phyloP scores from a whole-genome alignment of 2,888 invertebrate species.

The Drosophila subquinaria region DNA sequence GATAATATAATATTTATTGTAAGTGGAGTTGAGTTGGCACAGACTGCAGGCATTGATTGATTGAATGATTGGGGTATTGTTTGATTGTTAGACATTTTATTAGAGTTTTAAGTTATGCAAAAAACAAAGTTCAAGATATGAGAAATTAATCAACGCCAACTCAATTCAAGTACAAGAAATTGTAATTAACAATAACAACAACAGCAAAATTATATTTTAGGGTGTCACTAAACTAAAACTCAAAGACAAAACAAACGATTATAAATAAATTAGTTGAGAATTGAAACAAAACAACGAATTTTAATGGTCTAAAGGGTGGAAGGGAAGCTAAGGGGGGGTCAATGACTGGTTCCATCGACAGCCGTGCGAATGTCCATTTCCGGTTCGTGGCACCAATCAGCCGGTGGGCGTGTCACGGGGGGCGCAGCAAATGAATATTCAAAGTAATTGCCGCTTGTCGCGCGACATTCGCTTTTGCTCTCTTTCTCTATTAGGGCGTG shows the following conservation, averaged over 20 bases:
- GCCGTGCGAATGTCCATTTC: slow-evolving; percentile 70
- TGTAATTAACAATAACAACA: slow-evolving; percentile 61
- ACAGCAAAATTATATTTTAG: slow-evolving; percentile 65
- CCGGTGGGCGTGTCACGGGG: slow-evolving; percentile 8
- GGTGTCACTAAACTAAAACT: slow-evolving; percentile 74
- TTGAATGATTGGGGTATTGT: slow-evolving; percentile 54
- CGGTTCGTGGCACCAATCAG: slow-evolving; percentile 51
- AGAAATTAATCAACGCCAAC: slow-evolving; percentile 44
- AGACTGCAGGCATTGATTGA: slow-evolving; percentile 68
- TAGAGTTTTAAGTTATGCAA: slow-evolving; percentile 55
- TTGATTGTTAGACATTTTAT: slow-evolving; percentile 72
- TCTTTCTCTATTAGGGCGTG: slow-evolving; percentile 27
- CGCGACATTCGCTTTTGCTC: slow-evolving; percentile 43
- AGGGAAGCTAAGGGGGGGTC: slow-evolving; percentile 15
- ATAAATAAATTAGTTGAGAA: slow-evolving; percentile 80
- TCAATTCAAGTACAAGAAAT: slow-evolving; percentile 52
- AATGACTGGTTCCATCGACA: slow-evolving; percentile 57
- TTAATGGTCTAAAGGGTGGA: slow-evolving; percentile 40
- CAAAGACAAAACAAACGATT: slow-evolving; percentile 54
- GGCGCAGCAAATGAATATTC: slow-evolving; percentile 24
- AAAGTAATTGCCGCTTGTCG: slow-evolving; percentile 71
- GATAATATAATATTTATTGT: slow-evolving; percentile 48
- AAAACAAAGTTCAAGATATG: slow-evolving; percentile 46
- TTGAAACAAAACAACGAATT: slow-evolving; percentile 67
- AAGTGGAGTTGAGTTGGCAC: slow-evolving; percentile 77